Evolutionary conservation across 2,113 vertebrate genomes (phyloP), one percentile per base, ranked within the genome.

Genomic region (Nothoprocta perdicaria): DNA sequence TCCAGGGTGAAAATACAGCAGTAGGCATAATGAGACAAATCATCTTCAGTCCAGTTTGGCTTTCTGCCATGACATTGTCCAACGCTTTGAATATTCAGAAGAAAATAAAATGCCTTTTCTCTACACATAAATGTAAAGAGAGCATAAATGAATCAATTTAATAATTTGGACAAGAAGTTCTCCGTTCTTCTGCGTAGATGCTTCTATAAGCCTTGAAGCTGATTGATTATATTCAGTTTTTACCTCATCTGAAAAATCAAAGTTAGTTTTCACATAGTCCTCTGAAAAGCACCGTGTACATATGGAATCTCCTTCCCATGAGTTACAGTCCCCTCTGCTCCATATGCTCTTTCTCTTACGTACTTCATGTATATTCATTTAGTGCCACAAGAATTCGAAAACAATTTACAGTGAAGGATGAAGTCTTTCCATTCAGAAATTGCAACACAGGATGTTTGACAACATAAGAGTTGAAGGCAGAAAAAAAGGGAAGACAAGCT

Each of bases 1-100:
- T 96, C 69, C 80, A 89, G 80, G 80, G 81, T 91, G 80, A 94
- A 95, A 96, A 94, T 94, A 94, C 71, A 94, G 90, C 91, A 95
- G 90, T 94, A 97, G 76, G 92, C 80, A 86, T 95, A 96, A 87
- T 84, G 58, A 89, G 86, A n/a, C 76, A 94, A 96, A 92, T 63
- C 89, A 92, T 95, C 91, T 79, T 96, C 94, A 96, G 52, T 88
- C 69, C 90, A 90, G 67, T 93, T 93, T 95, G 95, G 89, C 89
- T 71, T 93, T 62, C 14, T 31, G 78, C 90, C 92, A 88, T 81
- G 93, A 95, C 81, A 74, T 38, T 66, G 81, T 68, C 86, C 93
- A 92, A 63, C 45, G 31, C 82, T 93, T 94, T 73, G 72, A 92
- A 93, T 65, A 58, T 73, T 79, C 72, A 87, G 82, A 88, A 83